Evolutionary conservation across 2,797 vertebrate species (phyloP).

Genomic region (Sebastiscus albofasciatus): DNA sequence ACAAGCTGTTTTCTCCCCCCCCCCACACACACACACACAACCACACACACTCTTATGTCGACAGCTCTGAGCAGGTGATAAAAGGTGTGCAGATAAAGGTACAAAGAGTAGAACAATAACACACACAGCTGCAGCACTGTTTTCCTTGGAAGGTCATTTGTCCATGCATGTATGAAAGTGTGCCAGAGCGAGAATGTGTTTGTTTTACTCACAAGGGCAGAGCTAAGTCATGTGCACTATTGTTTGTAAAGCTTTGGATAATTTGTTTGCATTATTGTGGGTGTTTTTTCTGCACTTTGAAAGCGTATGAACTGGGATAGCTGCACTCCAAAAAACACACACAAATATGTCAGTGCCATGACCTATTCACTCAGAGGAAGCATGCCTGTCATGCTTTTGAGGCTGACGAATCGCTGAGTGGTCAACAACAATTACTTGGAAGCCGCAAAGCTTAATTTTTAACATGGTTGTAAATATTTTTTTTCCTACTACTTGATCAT

Average conservation of each 20-base stretch:
- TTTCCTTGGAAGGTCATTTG: constrained; percentile 26
- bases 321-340: background rate
- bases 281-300: background rate
- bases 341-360: background rate
- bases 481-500: background rate
- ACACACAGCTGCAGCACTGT: background rate
- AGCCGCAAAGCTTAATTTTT: constrained; percentile 34
- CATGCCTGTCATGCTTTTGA: background rate
- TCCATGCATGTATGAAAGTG: background rate
- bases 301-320: background rate
- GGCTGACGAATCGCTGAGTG: background rate
- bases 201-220: constrained; percentile 45
- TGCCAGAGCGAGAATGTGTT: constrained; percentile 33
- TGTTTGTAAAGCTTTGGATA: background rate
- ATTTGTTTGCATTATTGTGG: constrained; percentile 1
- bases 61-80: constrained; percentile 40
- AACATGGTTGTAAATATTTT: constrained; percentile 36
- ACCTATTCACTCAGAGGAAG: background rate
- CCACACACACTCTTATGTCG: background rate
- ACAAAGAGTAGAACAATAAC: constrained; percentile 33
- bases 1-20: background rate
- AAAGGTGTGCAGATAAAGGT: constrained; percentile 50
- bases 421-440: background rate
- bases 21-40: background rate
- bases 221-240: background rate